Base-by-base conservation (phyloP, 2,797 vertebrate species). In the Leptoclinus maculatus region DNA sequence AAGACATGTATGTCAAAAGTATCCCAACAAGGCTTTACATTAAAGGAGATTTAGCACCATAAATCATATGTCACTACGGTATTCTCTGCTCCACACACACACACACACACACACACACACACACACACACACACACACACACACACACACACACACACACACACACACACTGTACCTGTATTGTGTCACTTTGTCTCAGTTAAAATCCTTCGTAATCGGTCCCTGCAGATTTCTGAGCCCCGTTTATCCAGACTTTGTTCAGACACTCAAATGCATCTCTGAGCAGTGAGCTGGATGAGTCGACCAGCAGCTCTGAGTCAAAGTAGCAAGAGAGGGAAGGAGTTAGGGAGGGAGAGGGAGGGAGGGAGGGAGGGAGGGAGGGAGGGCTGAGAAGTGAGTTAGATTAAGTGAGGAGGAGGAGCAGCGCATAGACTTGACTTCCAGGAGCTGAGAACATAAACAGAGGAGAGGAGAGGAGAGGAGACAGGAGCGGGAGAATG, bases 391-490 rank as follows among this genome's bases (percentile, higher is more conserved):
- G 81, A 43, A 69, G 77, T 34, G 57, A 78, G 80, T 75, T 75
- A 77, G 82, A 89, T 90, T 83, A 89, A 74, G 54, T 14, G 64
- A 51, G 34, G 57, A 76, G 70, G 63, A 72, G 71, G 59, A 62
- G 59, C n/a, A 25, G 12, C 0, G 4, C 45, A 51, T 19, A 68
- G 65, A 67, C 41, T 77, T 7, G 25, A 86, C 73, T 72, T 80
- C 66, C 39, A 85, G 66, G 71, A 85, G 75, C 74, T 53, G 57
- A 78, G 64, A 83, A 90, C 65, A 71, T 87, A 86, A 87, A 92
- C 90, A 91, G 14, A 32, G 71, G 17, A 62, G 73, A 32, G 29
- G 29, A 27, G 43, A 49, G 7, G n/a, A 11, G 32, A 1, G 5
- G 19, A 53, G 29, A 49, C 4, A 45, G 25, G 7, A 32, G 25